A percentile compares a stretch with the other conserved stretches of the same genome.
phyloP scores from a whole-genome alignment of 2,797 vertebrate species.

The Chrosomus eos region DNA sequence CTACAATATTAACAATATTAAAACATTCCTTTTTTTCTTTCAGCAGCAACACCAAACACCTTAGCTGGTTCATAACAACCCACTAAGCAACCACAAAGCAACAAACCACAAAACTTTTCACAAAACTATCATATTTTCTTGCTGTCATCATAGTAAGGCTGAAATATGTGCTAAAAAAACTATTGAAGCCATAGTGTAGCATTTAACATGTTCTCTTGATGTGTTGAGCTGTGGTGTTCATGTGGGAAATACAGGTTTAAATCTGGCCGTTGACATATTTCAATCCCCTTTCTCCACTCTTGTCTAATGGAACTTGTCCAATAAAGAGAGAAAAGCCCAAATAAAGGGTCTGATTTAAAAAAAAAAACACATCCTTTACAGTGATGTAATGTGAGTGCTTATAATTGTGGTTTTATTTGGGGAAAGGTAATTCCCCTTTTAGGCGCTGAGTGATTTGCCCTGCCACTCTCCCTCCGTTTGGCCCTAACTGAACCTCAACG shows the following conservation, averaged over 20 bases:
- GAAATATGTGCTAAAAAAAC: neutral
- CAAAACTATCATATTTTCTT: neutral
- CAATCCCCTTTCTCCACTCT: neutral
- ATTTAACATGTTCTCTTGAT: neutral
- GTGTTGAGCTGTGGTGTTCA: neutral
- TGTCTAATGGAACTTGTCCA: neutral
- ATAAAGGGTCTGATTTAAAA: neutral
- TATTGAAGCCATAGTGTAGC: neutral
- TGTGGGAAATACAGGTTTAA: neutral
- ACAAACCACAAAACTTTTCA: neutral
- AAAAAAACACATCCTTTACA: no score
- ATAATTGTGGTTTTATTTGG: neutral
- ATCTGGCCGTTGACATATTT: neutral
- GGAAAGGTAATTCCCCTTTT: conserved; percentile 40
- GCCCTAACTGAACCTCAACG: conserved; percentile 52
- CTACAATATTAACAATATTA: neutral
- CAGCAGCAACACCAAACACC: neutral
- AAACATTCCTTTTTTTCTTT: neutral
- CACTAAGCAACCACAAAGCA: neutral
- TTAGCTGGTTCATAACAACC: neutral
- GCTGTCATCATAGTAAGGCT: neutral
- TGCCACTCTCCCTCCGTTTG: conserved; percentile 35
- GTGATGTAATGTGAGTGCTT: conserved; percentile 19
- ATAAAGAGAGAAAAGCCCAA: conserved; percentile 5
- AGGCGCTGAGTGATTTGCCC: conserved; percentile 26